Percentiles rank a stretch among this genome's conserved stretches.
These are phyloP conservation scores for Euschistus heros DNA, from an alignment of 1,140 invertebrate species.

Conservation along the genomic window DNA sequence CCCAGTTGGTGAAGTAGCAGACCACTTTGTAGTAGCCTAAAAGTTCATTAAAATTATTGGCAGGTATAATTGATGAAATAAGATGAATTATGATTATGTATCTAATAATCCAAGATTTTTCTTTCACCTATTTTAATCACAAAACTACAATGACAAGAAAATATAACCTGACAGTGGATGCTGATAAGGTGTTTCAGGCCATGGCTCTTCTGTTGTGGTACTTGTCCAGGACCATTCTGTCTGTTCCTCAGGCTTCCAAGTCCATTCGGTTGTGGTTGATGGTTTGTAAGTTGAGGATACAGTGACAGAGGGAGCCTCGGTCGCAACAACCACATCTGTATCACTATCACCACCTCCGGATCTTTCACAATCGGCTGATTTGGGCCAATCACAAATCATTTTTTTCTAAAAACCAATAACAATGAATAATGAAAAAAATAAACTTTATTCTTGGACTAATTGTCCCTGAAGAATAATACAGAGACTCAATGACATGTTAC, in stretches of 20 bases:
- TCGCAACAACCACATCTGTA: neutral
- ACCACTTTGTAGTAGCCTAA: slow-evolving; percentile 55
- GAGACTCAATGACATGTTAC: no score
- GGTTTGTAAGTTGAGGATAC: slow-evolving; percentile 33
- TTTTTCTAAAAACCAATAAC: slow-evolving; percentile 33
- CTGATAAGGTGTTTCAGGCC: slow-evolving; percentile 28
- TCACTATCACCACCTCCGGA: slow-evolving; percentile 18
- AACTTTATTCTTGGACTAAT: no score
- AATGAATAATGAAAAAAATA: neutral
- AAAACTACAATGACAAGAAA: no score
- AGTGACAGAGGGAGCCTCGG: slow-evolving; percentile 3
- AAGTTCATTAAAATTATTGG: neutral
- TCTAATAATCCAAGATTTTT: no score
- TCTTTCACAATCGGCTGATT: slow-evolving; percentile 49
- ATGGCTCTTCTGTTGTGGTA: slow-evolving; percentile 31
- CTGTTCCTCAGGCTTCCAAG: slow-evolving; percentile 25
- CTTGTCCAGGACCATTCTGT: slow-evolving; percentile 30
- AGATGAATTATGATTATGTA: no score
- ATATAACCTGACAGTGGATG: slow-evolving; percentile 26
- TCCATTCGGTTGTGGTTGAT: slow-evolving; percentile 31
- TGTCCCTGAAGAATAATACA: no score
- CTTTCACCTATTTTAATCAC: no score
- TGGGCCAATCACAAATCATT: slow-evolving; percentile 68
- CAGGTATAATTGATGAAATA: neutral
- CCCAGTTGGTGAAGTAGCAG: slow-evolving; percentile 91